Evolutionary conservation across 2,797 vertebrate species (phyloP).

Genomic region (Fundulus diaphanus): DNA sequence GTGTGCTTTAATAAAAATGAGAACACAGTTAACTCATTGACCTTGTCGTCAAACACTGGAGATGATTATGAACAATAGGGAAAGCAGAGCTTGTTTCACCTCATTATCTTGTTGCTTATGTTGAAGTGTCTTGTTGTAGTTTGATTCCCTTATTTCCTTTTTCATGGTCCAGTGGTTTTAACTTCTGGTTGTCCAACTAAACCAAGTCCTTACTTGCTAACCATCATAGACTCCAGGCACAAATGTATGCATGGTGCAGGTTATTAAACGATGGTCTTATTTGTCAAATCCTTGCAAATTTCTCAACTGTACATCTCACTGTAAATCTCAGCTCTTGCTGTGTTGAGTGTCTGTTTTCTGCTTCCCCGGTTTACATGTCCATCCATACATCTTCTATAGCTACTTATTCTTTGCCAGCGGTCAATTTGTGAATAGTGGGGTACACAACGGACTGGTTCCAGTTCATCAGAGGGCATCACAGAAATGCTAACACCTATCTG

Average conservation of each 20-base stretch:
- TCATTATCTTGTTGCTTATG: not conserved
- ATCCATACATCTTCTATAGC: too few species aligned
- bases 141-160: not conserved
- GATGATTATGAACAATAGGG: not conserved
- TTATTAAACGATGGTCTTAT: not conserved
- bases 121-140: not conserved
- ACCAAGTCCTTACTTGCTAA: not conserved
- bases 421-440: too few species aligned
- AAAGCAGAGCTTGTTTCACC: not conserved
- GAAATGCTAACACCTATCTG: too few species aligned
- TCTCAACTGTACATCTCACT: too few species aligned
- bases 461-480: too few species aligned
- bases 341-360: too few species aligned
- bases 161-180: not conserved
- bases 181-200: not conserved
- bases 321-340: too few species aligned
- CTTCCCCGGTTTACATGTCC: too few species aligned
- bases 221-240: not conserved
- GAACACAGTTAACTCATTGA: not conserved
- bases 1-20: slow-evolving; percentile 7
- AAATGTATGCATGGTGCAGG: not conserved
- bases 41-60: not conserved
- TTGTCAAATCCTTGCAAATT: too few species aligned
- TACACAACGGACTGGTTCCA: too few species aligned
- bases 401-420: not conserved